Conservation (phyloP, 2,888 invertebrate genomes). For the Yponomeuta cagnagella region DNA sequence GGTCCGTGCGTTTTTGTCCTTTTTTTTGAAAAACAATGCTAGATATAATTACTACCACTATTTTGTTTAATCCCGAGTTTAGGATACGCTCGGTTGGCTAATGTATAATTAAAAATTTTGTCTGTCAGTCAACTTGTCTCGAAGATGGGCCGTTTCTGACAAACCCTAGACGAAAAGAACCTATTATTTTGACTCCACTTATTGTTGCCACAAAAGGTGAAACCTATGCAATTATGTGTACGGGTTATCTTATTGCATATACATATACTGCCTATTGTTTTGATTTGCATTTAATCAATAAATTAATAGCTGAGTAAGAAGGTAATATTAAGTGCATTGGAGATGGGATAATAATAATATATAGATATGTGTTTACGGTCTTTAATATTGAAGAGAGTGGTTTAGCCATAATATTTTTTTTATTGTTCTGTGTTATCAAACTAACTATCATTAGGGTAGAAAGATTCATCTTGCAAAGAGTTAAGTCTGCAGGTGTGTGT, state of each 20-base stretch:
- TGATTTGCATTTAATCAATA: too few species aligned
- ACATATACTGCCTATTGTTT: not conserved
- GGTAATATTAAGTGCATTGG: too few species aligned
- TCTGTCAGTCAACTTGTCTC: conserved; percentile 66
- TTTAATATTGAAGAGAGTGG: too few species aligned
- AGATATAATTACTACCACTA: not conserved
- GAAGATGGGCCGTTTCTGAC: conserved; percentile 56
- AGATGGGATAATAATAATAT: too few species aligned
- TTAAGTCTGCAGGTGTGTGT: too few species aligned
- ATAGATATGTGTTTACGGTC: too few species aligned
- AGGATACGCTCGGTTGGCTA: conserved; percentile 24
- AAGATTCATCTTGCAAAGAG: too few species aligned
- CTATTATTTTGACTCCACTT: conserved; percentile 50
- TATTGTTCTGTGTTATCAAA: too few species aligned
- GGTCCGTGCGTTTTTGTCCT: conserved; percentile 29
- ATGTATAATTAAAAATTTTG: conserved; percentile 61
- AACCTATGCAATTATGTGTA: not conserved
- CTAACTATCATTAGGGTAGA: too few species aligned
- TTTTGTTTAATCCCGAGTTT: not conserved
- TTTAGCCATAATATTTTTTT: too few species aligned
- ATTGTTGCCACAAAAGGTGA: conserved; percentile 18
- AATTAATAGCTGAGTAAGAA: too few species aligned
- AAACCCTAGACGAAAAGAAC: conserved; percentile 43
- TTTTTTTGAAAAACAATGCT: not conserved
- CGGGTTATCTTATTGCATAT: not conserved